Conservation (phyloP, 2,888 invertebrate species). For the Microchrysa polita region DNA sequence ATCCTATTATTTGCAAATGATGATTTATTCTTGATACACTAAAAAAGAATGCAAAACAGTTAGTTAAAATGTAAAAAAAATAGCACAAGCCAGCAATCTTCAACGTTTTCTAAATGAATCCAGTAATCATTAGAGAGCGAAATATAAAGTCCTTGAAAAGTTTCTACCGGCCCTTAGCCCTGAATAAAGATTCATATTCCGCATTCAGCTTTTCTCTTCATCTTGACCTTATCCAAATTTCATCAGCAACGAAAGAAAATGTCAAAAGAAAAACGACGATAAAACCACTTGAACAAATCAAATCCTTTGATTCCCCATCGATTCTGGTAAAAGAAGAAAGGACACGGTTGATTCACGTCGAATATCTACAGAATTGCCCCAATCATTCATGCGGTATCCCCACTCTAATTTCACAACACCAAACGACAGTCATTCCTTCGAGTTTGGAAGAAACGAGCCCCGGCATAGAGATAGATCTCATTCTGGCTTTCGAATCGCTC, state of each 20-base stretch:
- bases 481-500: background rate
- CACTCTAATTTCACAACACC: background rate
- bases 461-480: background rate
- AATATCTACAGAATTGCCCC: background rate
- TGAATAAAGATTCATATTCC: background rate
- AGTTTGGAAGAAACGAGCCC: background rate
- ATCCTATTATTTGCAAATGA: too few species aligned
- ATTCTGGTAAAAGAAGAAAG: conserved; percentile 5
- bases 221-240: background rate
- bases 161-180: background rate
- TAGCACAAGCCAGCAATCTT: too few species aligned
- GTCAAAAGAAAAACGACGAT: too few species aligned
- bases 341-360: background rate
- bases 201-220: background rate
- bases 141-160: background rate
- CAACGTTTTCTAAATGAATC: too few species aligned
- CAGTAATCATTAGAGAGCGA: too few species aligned
- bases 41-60: too few species aligned
- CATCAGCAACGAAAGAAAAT: background rate
- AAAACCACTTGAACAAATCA: background rate
- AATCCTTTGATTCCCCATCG: conserved; percentile 14
- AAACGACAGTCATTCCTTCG: background rate
- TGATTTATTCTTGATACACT: too few species aligned
- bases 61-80: too few species aligned
- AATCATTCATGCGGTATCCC: background rate